Conservation (phyloP, 2,113 vertebrate genomes). For the Rostratula benghalensis region DNA sequence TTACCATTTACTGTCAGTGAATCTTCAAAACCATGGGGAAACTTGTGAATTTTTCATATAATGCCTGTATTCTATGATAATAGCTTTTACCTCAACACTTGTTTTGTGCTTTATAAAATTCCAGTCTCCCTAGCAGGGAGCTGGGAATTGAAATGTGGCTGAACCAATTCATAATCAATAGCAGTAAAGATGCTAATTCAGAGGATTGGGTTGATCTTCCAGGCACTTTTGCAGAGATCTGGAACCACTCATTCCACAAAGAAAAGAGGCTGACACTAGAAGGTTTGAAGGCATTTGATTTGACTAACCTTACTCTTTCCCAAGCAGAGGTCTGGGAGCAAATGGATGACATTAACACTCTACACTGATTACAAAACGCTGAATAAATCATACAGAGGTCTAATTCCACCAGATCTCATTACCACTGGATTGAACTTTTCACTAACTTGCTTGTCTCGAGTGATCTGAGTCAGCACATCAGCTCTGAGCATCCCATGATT, state of each 20-base stretch:
- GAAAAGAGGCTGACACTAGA: not conserved
- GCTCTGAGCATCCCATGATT: constrained; percentile 47
- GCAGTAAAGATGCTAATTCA: not conserved
- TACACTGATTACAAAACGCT: not conserved
- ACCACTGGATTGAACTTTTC: constrained; percentile 26
- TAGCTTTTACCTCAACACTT: not conserved
- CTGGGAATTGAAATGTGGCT: not conserved
- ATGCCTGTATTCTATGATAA: not conserved
- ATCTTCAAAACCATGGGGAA: not conserved
- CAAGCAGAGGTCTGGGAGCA: not conserved
- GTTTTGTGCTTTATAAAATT: not conserved
- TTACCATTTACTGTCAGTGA: not conserved
- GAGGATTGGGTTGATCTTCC: not conserved
- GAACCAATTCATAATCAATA: not conserved
- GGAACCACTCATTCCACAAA: not conserved
- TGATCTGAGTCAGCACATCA: constrained; percentile 62
- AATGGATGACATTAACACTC: constrained; percentile 45
- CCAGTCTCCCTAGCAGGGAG: not conserved
- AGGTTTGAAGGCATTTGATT: not conserved
- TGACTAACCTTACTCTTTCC: not conserved
- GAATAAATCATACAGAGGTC: constrained; percentile 29
- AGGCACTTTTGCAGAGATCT: not conserved
- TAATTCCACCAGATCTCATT: constrained; percentile 53
- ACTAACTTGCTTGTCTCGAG: constrained; percentile 9
- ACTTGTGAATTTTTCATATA: not conserved